Evolutionary conservation across 1,140 invertebrate species (phyloP), one percentile per base, ranked within the genome.

Genomic region (Papilio polytes): DNA sequence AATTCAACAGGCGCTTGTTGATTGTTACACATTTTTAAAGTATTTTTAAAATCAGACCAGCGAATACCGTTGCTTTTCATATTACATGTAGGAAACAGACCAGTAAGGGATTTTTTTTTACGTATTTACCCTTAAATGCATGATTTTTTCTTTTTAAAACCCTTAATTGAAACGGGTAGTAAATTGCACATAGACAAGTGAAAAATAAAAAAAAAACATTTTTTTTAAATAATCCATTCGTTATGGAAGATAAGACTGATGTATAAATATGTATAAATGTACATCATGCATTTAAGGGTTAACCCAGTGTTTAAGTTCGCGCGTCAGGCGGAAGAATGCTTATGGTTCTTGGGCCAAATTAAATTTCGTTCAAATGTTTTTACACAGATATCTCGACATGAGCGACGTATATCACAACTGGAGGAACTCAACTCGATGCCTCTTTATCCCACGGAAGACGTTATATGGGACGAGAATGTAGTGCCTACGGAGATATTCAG

Each of bases 401-500:
- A 99, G 92, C 96, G 97, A 80, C 96, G 98, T 74, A 96, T 97
- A 20, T 99, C 99, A 0, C 99, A 99, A 89, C 93, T 99, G 53
- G 98, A 99, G 92, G 97, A 98, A 73, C 94, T 99, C 2, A 99
- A 99, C 91, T 97, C 98, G 85, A 99, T 99, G 98, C 99, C 99
- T 0, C 95, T 99, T 0, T 99, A 99, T 94, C 99, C 99, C 1
- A 99, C 99, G 0, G 99, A 99, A 92, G 97, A 98, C 74, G 97
- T 99, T 12, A 99, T 99, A 85, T 99, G 99, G 99, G 98, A 99
- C 95, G 99, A 99, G 92, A 99, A 99, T 90, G 97, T 99, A 48
- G 99, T 99, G 0, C 99, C 99, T 0, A 98, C 98, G 0, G 99
- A 99, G 88, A 99, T 99, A 94, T 99, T 98, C 94, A 98, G 98